These are phyloP conservation scores for Genyomyrus donnyi DNA, from an alignment of 2,113 vertebrate genomes.

Conservation along the genomic window DNA sequence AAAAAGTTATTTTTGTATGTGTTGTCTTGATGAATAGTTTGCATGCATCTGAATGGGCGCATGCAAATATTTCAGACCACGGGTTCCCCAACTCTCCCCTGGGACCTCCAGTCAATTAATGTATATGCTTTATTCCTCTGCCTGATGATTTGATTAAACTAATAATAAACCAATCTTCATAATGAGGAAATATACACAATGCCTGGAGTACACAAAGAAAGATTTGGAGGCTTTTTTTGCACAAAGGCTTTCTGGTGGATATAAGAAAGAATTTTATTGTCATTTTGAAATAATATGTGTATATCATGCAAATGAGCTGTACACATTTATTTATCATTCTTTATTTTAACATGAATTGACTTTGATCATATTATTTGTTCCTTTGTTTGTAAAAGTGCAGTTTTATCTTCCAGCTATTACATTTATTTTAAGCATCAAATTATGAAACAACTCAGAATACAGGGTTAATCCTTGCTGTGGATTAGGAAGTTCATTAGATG, in stretches of 20 bases:
- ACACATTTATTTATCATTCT: neutral
- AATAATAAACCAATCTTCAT: neutral
- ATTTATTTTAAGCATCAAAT: neutral
- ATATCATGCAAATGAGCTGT: neutral
- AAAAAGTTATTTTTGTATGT: neutral
- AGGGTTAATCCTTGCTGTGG: neutral
- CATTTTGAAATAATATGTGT: neutral
- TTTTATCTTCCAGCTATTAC: neutral
- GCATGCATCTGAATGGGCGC: neutral
- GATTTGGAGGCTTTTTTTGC: neutral
- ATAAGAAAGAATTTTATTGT: neutral
- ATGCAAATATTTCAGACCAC: neutral
- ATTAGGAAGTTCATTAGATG: neutral
- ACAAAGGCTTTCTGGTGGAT: neutral
- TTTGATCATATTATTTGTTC: neutral
- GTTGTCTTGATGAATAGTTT: neutral
- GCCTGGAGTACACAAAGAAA: neutral
- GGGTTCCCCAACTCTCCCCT: neutral
- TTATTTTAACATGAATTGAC: neutral
- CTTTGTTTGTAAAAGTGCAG: neutral
- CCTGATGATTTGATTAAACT: neutral
- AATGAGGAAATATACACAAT: neutral
- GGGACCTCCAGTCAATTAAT: neutral
- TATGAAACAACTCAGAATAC: neutral
- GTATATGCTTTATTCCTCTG: neutral